These are phyloP conservation scores for Mus spicilegus DNA, from an alignment of 2,113 vertebrate genomes.

Conservation along the genomic window DNA sequence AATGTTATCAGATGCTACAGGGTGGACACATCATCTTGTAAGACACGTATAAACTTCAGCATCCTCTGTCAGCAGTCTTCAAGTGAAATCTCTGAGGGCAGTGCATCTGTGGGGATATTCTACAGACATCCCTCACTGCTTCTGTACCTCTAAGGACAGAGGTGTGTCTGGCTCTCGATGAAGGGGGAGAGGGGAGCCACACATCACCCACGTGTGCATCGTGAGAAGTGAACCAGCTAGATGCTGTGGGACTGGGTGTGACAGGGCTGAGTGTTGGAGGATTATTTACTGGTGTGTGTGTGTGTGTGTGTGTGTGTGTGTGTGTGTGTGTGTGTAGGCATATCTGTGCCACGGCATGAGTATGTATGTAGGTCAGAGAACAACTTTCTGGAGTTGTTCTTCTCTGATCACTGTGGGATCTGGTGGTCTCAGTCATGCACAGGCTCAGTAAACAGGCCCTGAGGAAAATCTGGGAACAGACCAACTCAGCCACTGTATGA, in stretches of 20 bases:
- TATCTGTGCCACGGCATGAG: neutral
- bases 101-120: neutral
- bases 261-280: neutral
- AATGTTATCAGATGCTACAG: constrained; percentile 54
- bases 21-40: constrained; percentile 48
- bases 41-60: constrained; percentile 10
- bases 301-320: neutral
- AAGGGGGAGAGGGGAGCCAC: constrained; percentile 54
- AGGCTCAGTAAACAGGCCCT: neutral
- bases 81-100: neutral
- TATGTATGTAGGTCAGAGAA: neutral
- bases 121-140: constrained; percentile 27
- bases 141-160: constrained; percentile 69
- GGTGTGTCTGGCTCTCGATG: constrained; percentile 46
- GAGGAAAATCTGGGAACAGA: neutral
- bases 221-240: constrained; percentile 78
- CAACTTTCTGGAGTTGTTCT: neutral
- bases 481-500: neutral
- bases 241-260: constrained; percentile 67
- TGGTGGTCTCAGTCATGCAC: neutral
- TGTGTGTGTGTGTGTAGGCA: neutral
- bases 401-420: neutral
- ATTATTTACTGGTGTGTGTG: neutral
- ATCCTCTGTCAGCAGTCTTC: neutral
- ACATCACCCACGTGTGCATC: constrained; percentile 65